Percentiles rank a stretch among this genome's conserved stretches.
These are phyloP conservation scores for Actinopyga echinites DNA, from an alignment of 53 echinoderm and acorn worm genomes.

Conservation along the genomic window DNA sequence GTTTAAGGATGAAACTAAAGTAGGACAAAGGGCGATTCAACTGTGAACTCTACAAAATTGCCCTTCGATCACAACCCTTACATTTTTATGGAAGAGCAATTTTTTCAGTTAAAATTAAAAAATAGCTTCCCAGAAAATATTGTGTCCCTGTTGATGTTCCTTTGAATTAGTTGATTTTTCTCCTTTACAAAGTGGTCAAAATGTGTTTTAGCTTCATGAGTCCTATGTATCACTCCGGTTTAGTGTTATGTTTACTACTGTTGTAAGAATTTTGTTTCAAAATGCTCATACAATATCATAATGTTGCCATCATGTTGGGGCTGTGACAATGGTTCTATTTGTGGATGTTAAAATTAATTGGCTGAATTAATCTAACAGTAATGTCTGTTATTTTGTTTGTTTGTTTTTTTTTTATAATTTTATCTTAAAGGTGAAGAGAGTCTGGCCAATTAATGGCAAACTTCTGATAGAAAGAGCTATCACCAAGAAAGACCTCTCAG, in stretches of 20 bases:
- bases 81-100: too few species aligned
- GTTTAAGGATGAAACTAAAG: too few species aligned
- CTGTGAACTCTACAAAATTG: too few species aligned
- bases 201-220: neutral
- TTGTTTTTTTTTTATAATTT: too few species aligned
- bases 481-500: slow-evolving; percentile 49
- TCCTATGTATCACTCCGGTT: neutral
- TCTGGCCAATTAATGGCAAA: slow-evolving; percentile 80
- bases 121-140: too few species aligned
- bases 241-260: neutral
- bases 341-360: neutral
- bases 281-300: neutral
- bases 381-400: too few species aligned
- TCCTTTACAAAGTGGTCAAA: neutral
- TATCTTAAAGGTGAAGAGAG: slow-evolving; percentile 63
- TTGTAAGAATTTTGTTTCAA: neutral
- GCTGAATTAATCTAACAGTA: too few species aligned
- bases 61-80: too few species aligned
- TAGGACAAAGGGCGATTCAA: too few species aligned
- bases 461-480: slow-evolving; percentile 81
- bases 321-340: neutral
- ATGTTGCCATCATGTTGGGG: neutral
- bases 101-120: too few species aligned
- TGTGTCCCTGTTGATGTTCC: neutral
- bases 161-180: too few species aligned